Base-by-base conservation (phyloP, 2,888 invertebrate species). In the Lasioglossum figueresi region DNA sequence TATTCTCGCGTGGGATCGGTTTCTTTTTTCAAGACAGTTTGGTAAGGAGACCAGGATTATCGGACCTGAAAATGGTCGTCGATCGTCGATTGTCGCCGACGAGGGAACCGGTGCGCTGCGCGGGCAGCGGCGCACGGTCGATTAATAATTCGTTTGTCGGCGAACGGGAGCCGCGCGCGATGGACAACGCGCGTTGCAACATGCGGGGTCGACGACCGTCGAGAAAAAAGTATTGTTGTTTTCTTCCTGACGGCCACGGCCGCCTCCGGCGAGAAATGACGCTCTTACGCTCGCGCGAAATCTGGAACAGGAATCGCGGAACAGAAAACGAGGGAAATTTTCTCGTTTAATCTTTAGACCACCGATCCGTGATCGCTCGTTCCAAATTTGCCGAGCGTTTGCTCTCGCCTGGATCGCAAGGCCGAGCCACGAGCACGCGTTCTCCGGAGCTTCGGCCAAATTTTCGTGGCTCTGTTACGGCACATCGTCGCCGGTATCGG, bases 261-360 rank as follows among this genome's bases (percentile, higher is more conserved):
- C 73, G 59, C 80, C 70, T 71, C 81, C 75, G 82, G 82, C 85
- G 83, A 76, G 74, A 76, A 83, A 79, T 71, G 83, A 80, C 87
- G 87, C 59, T 59, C 81, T 79, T 63, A 43, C 43, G 43, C 43
- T 43, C 79, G 34, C 52, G 34, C 45, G 76, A 82, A 84, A 85
- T 86, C 79, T 86, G 78, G 85, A 85, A 86, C 85, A 85, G 84
- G 85, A 85, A 84, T 78, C 85, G 78, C 84, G 84, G 85, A 84
- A 84, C 84, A 85, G 85, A 84, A 84, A 84, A 85, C 85, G 84
- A 84, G 85, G 85, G 85, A 85, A 85, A 85, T 83, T 76, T 77
- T 76, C 80, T 85, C 79, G 74, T 72, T 76, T 74, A 79, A 80
- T 78, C 71, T 84, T 76, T 73, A 76, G 84, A 79, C 83, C 75